phyloP scores from a whole-genome alignment of 2,113 vertebrate species.

The Myanophis thanlyinensis region DNA sequence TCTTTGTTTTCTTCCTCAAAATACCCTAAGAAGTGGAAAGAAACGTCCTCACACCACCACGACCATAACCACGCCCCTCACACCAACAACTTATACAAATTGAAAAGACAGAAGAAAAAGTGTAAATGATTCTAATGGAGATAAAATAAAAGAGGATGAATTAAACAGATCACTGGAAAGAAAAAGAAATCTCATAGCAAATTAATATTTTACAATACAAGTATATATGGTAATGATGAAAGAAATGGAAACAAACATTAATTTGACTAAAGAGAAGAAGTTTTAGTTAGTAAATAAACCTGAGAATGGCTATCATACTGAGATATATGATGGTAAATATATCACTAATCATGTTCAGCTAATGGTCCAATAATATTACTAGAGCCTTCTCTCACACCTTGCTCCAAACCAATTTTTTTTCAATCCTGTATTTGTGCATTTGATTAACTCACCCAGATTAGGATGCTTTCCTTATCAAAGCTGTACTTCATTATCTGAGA shows the following conservation, averaged over 20 bases:
- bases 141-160: not conserved
- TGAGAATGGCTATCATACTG: not conserved
- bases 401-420: not conserved
- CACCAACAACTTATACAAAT: not conserved
- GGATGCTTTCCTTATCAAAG: not conserved
- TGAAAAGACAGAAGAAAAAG: not conserved
- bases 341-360: not conserved
- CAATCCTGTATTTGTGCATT: not conserved
- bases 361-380: not conserved
- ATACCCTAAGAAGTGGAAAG: no score
- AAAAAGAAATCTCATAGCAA: not conserved
- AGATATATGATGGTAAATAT: not conserved
- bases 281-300: not conserved
- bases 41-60: no score
- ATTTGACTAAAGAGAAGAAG: not conserved
- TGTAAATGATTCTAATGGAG: not conserved
- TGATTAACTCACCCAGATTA: not conserved
- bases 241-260: not conserved
- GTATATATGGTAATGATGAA: not conserved
- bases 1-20: no score
- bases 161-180: not conserved
- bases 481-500: not conserved
- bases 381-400: not conserved
- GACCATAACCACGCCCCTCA: no score
- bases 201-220: not conserved